These are phyloP conservation scores for Mungos mungo DNA, from an alignment of 2,113 vertebrate genomes.

Conservation along the genomic window DNA sequence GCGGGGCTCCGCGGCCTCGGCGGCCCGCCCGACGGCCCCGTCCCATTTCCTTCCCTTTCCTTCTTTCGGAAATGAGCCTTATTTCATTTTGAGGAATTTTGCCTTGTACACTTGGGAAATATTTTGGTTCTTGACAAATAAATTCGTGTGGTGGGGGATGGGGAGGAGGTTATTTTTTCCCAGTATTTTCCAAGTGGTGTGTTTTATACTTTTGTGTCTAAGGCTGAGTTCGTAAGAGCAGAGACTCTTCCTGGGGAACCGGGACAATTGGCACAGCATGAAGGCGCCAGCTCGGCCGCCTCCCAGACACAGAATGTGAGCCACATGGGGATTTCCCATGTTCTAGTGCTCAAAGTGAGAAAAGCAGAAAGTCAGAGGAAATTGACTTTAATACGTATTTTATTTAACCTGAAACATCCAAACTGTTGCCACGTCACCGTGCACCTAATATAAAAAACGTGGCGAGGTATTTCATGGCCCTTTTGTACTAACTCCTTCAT, in stretches of 20 bases:
- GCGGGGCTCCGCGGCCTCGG: rapidly evolving
- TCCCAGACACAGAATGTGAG: neutral
- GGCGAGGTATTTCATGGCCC: neutral
- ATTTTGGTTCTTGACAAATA: neutral
- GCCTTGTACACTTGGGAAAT: neutral
- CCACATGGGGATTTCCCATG: neutral
- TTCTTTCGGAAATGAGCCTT: neutral
- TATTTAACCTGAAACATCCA: neutral
- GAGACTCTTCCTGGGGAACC: neutral
- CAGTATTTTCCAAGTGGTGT: neutral
- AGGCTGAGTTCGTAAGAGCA: neutral
- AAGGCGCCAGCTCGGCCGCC: neutral
- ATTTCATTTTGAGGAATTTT: neutral
- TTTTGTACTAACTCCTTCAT: neutral
- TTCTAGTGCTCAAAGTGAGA: neutral
- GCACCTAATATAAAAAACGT: neutral
- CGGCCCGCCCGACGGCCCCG: no score
- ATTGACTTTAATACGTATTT: neutral
- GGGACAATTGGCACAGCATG: neutral
- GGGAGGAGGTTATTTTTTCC: neutral
- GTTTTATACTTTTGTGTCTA: neutral
- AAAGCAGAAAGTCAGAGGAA: neutral
- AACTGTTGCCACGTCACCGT: neutral
- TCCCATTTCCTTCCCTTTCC: neutral
- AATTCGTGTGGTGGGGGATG: neutral